Conservation (phyloP, 2,888 invertebrate genomes). For the Lithophane ornitopus region DNA sequence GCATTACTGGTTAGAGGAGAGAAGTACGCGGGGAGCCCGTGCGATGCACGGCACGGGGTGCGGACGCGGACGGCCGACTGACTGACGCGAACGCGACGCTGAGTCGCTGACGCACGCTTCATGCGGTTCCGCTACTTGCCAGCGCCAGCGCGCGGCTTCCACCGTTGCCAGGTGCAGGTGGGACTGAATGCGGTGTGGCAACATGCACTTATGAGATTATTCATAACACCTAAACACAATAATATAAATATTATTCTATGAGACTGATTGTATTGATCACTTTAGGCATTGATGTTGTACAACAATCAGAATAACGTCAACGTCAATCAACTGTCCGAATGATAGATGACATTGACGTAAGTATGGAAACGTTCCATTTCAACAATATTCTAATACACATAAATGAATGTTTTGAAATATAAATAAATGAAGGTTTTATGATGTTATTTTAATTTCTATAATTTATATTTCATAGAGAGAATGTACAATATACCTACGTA, state of each 20-base stretch:
- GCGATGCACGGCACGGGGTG: not conserved
- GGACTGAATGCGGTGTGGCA: conserved; percentile 18
- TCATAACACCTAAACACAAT: not conserved
- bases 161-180: conserved; percentile 39
- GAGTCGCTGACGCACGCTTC: too few relatives aligned
- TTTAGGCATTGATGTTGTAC: not conserved
- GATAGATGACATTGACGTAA: not conserved
- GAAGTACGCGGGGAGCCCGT: conserved; percentile 11
- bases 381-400: too few relatives aligned
- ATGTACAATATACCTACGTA: too few relatives aligned
- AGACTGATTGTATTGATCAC: not conserved
- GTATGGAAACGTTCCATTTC: not conserved
- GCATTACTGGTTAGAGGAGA: not conserved
- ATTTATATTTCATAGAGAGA: too few relatives aligned
- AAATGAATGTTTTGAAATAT: too few relatives aligned
- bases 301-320: not conserved
- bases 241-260: not conserved
- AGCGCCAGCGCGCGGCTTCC: conserved; percentile 8
- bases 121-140: not conserved
- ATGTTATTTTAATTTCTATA: too few relatives aligned
- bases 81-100: too few relatives aligned
- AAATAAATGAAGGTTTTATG: too few relatives aligned
- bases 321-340: not conserved
- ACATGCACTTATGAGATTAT: conserved; percentile 16
- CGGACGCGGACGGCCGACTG: conserved; percentile 39